Conservation (phyloP, 2,113 vertebrate genomes). For the Leucosticte australis region DNA sequence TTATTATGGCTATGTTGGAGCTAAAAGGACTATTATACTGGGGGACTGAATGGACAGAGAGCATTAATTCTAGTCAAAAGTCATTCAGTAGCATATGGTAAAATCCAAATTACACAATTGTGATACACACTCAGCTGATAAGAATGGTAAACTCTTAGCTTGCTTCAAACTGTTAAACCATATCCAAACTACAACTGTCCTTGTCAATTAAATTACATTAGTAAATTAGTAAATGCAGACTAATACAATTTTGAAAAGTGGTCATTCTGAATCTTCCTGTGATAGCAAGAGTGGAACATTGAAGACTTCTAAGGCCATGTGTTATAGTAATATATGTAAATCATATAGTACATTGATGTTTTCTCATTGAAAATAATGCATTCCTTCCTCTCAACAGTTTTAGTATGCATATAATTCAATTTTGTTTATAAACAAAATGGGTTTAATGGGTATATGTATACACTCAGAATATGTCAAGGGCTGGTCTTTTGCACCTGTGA, state of each 20-base stretch:
- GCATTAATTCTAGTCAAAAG: not conserved
- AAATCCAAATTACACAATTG: not conserved
- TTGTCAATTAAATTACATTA: not conserved
- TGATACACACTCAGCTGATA: not conserved
- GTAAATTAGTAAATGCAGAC: not conserved
- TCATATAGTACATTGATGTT: not conserved
- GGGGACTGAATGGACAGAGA: not conserved
- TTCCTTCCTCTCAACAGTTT: not conserved
- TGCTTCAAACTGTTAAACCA: not conserved
- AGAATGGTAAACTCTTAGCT: not conserved
- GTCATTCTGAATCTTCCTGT: not conserved
- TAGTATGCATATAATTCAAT: not conserved
- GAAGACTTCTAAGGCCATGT: not conserved
- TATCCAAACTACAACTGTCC: not conserved
- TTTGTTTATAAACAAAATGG: not conserved
- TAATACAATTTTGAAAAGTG: not conserved
- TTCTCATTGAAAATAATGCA: not conserved
- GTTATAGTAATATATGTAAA: not conserved
- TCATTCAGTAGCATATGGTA: not conserved
- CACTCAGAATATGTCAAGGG: not conserved
- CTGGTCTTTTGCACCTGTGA: constrained; percentile 44
- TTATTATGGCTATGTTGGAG: not conserved
- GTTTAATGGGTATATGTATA: not conserved
- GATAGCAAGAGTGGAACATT: not conserved
- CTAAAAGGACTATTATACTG: not conserved